Percentiles rank a stretch among this genome's conserved stretches.
Conservation (phyloP, 2,113 vertebrate genomes). For the Brienomyrus longianalis region DNA sequence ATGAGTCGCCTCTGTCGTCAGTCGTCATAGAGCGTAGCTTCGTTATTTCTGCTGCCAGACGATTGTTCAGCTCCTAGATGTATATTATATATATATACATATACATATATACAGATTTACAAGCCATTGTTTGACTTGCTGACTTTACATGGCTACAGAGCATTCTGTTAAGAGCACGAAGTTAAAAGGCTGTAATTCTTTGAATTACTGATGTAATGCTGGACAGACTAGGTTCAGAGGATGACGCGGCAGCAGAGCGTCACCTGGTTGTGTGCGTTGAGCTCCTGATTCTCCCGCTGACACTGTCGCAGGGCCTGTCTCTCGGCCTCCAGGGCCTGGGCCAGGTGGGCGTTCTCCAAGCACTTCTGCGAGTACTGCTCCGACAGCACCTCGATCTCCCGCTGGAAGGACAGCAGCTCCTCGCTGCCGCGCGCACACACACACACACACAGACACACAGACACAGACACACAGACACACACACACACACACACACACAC, state of each 20-base stretch:
- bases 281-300: slow-evolving; percentile 74
- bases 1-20: slow-evolving; percentile 52
- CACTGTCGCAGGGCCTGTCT: slow-evolving; percentile 71
- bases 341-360: slow-evolving; percentile 71
- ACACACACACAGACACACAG: slow-evolving; percentile 22
- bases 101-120: background rate
- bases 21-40: slow-evolving; percentile 67
- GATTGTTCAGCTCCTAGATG: slow-evolving; percentile 67
- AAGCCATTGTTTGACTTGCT: background rate
- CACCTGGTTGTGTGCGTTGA: slow-evolving; percentile 75
- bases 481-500: slow-evolving; percentile 20
- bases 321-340: slow-evolving; percentile 71
- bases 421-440: slow-evolving; percentile 51
- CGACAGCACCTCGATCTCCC: slow-evolving; percentile 71
- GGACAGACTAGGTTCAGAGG: background rate
- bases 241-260: background rate
- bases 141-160: background rate
- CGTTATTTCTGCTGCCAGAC: slow-evolving; percentile 68
- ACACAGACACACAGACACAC: slow-evolving; percentile 25
- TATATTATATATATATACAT: background rate
- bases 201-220: background rate
- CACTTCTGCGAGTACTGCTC: slow-evolving; percentile 78
- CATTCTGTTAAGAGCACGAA: background rate
- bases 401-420: slow-evolving; percentile 67
- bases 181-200: background rate